phyloP scores from a whole-genome alignment of 2,888 invertebrate species.

The Leptodirus hochenwartii region DNA sequence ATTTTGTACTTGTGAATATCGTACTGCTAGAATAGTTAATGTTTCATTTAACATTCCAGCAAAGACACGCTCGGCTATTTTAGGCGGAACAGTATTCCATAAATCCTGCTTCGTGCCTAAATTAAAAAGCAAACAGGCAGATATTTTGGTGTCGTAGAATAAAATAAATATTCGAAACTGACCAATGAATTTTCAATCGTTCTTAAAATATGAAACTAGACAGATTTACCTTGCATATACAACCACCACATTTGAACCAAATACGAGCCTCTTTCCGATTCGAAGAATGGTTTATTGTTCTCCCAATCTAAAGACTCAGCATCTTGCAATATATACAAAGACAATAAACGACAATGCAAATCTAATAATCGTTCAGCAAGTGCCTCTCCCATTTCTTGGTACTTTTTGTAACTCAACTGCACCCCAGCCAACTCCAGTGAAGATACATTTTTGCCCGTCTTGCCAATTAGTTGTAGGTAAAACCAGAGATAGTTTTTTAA shows the following conservation, averaged over 20 bases:
- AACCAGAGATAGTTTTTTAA: constrained; percentile 63
- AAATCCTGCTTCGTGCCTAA: constrained; percentile 59
- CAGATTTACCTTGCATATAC: constrained; percentile 57
- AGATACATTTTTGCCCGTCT: constrained; percentile 3
- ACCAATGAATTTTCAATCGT: constrained; percentile 2
- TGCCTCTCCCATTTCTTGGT: constrained; percentile 69
- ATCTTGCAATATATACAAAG: constrained; percentile 67
- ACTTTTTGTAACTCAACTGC: constrained; percentile 47
- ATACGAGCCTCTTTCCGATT: constrained; percentile 60
- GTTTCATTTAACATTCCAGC: constrained; percentile 77
- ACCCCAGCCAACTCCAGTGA: constrained; percentile 15
- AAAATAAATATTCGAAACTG: not conserved
- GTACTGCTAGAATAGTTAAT: constrained; percentile 56
- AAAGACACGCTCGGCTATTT: constrained; percentile 71
- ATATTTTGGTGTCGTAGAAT: not conserved
- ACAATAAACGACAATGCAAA: constrained; percentile 57
- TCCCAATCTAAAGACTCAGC: constrained; percentile 63
- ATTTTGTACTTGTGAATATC: constrained; percentile 60
- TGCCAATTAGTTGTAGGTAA: constrained; percentile 28
- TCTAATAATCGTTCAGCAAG: constrained; percentile 66
- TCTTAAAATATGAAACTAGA: too few species aligned
- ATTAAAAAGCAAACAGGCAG: constrained; percentile 1
- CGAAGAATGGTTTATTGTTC: constrained; percentile 41
- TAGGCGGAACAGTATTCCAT: constrained; percentile 77
- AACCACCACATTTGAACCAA: constrained; percentile 81